Evolutionary conservation across 2,113 vertebrate genomes (phyloP).

Genomic region (Oostethus manadensis): DNA sequence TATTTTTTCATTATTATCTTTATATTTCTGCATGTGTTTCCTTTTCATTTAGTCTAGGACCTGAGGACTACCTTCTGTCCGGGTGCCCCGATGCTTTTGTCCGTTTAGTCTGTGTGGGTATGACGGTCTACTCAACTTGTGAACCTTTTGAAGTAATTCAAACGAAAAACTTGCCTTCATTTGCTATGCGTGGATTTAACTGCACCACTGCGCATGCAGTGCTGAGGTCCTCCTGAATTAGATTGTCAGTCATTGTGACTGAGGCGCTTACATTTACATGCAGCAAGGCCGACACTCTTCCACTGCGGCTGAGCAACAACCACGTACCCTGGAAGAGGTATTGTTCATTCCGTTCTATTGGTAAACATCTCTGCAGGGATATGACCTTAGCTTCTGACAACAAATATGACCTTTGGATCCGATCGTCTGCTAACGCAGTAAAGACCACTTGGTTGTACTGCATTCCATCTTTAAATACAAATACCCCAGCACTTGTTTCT

Average conservation of each 20-base stretch:
- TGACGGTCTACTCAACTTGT: not conserved
- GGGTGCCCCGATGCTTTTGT: not conserved
- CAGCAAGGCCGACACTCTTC: constrained; percentile 32
- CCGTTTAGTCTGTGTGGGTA: not conserved
- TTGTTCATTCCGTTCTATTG: constrained; percentile 53
- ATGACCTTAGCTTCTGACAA: constrained; percentile 57
- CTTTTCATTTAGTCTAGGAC: too few relatives aligned
- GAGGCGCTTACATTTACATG: constrained; percentile 49
- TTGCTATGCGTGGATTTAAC: constrained; percentile 6
- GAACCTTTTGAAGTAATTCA: not conserved
- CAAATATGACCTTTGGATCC: constrained; percentile 56
- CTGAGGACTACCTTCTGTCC: not conserved
- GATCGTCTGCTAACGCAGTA: constrained; percentile 31
- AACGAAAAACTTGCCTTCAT: constrained; percentile 4
- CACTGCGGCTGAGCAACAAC: constrained; percentile 51
- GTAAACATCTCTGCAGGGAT: constrained; percentile 50
- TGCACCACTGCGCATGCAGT: constrained; percentile 20
- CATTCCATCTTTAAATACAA: not conserved
- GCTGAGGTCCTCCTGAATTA: constrained; percentile 42
- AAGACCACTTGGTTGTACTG: constrained; percentile 13
- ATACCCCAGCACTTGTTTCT: not conserved
- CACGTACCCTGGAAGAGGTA: constrained; percentile 45
- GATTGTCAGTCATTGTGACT: constrained; percentile 39
- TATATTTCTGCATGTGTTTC: too few relatives aligned
- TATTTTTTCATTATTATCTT: too few relatives aligned